Conservation (phyloP, 2,113 vertebrate genomes). For the Rattus rattus region DNA sequence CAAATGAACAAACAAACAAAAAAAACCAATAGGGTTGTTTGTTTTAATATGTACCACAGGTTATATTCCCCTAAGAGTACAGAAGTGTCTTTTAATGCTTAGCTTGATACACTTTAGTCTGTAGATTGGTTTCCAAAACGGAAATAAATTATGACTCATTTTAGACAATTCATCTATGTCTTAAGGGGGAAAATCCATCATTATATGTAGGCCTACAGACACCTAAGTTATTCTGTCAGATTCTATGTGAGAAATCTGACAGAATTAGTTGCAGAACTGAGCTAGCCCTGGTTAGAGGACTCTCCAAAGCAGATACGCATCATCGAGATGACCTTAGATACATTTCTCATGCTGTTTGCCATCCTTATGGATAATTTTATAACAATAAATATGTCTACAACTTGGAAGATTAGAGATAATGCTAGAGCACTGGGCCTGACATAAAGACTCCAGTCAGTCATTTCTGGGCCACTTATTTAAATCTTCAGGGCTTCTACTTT, state of each 20-base stretch:
- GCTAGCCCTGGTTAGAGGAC: not conserved
- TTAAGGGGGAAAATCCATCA: constrained; percentile 40
- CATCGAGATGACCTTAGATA: not conserved
- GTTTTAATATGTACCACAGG: constrained; percentile 64
- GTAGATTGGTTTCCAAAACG: constrained; percentile 66
- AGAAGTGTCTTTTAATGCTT: constrained; percentile 61
- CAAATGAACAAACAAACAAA: not conserved
- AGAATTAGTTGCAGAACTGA: not conserved
- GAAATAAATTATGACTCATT: constrained; percentile 73
- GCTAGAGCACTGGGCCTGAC: not conserved
- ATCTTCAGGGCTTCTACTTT: not conserved
- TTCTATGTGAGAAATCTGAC: not conserved
- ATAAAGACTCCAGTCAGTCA: not conserved
- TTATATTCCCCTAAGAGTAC: constrained; percentile 53
- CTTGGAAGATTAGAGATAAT: not conserved
- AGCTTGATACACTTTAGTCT: constrained; percentile 68
- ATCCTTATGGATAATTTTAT: not conserved
- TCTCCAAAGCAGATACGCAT: not conserved
- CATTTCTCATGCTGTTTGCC: not conserved
- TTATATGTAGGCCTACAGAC: constrained; percentile 18
- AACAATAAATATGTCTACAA: not conserved
- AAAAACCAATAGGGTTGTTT: constrained; percentile 63
- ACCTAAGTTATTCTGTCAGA: constrained; percentile 42
- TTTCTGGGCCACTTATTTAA: not conserved
- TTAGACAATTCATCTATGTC: constrained; percentile 49